Conservation (phyloP, 1,140 invertebrate genomes). For the Sweltsa coloradensis region DNA sequence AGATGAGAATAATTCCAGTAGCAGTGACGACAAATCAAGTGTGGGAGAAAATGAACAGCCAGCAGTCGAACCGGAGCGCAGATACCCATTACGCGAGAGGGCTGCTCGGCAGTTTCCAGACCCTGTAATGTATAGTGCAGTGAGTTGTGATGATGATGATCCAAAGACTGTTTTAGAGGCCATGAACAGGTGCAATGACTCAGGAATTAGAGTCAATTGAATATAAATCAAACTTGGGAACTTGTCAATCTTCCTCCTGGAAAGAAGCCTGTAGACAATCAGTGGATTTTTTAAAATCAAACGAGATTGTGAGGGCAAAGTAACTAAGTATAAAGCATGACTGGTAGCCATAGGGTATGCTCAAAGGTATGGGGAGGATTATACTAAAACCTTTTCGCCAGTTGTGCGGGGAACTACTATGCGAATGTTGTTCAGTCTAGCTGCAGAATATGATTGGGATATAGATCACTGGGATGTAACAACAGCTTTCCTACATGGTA, state of each 20-base stretch:
- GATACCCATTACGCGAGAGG: too few species aligned
- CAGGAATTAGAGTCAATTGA: background rate
- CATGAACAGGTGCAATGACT: background rate
- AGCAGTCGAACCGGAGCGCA: too few species aligned
- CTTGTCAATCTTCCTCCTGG: background rate
- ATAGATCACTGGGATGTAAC: conserved; percentile 26
- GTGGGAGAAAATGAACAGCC: too few species aligned
- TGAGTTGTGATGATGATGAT: background rate
- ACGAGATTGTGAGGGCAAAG: background rate
- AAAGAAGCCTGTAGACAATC: background rate
- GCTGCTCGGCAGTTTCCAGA: too few species aligned
- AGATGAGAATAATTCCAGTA: background rate
- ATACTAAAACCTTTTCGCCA: conserved; percentile 21
- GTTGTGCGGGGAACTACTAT: conserved; percentile 20
- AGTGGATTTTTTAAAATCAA: conserved; percentile 3
- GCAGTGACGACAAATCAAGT: too few species aligned
- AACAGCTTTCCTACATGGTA: conserved; percentile 32
- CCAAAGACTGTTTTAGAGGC: background rate
- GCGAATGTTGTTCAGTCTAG: conserved; percentile 17
- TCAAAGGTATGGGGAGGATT: conserved; percentile 15
- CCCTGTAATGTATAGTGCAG: too few species aligned
- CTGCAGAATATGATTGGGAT: conserved; percentile 12
- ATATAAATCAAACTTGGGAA: background rate
- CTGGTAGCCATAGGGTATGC: conserved; percentile 14
- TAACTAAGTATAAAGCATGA: conserved; percentile 13